Percentiles rank a stretch among this genome's conserved stretches.
These are phyloP conservation scores for Pedicia rivosa DNA, from an alignment of 2,888 invertebrate species.

Conservation along the genomic window DNA sequence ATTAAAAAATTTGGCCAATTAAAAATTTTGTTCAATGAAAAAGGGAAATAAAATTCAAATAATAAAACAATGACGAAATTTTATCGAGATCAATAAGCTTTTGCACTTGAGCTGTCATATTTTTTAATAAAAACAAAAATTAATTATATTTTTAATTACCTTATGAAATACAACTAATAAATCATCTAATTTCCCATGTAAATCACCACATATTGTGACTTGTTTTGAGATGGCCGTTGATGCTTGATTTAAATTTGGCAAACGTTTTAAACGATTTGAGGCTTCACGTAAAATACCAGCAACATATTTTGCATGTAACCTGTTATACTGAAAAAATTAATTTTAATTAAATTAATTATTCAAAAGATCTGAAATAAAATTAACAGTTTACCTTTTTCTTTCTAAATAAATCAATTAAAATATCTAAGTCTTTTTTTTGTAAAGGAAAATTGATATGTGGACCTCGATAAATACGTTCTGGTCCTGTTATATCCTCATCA, in stretches of 20 bases:
- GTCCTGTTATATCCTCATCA: slow-evolving; percentile 40
- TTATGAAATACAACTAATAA: slow-evolving; percentile 84
- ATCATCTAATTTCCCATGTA: slow-evolving; percentile 89
- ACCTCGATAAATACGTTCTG: slow-evolving; percentile 55
- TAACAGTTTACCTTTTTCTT: slow-evolving; percentile 64
- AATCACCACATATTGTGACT: slow-evolving; percentile 82
- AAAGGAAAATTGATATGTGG: slow-evolving; percentile 69
- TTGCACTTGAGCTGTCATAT: too few relatives aligned
- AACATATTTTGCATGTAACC: slow-evolving; percentile 73
- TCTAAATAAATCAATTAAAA: slow-evolving; percentile 72
- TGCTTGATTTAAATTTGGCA: slow-evolving; percentile 72
- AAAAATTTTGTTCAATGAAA: too few relatives aligned
- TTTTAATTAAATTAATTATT: too few relatives aligned
- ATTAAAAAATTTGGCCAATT: too few relatives aligned
- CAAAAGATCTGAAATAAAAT: too few relatives aligned
- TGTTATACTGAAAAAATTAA: slow-evolving; percentile 49
- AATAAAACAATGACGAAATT: too few relatives aligned
- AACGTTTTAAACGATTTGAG: slow-evolving; percentile 51
- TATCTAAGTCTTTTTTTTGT: slow-evolving; percentile 60
- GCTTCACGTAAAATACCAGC: slow-evolving; percentile 71
- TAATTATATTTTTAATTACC: too few relatives aligned
- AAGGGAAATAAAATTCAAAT: too few relatives aligned
- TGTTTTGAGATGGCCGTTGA: slow-evolving; percentile 79
- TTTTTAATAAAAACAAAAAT: too few relatives aligned
- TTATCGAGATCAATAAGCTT: too few relatives aligned